These are phyloP conservation scores for Pantala flavescens DNA, from an alignment of 1,140 invertebrate species.

Conservation along the genomic window DNA sequence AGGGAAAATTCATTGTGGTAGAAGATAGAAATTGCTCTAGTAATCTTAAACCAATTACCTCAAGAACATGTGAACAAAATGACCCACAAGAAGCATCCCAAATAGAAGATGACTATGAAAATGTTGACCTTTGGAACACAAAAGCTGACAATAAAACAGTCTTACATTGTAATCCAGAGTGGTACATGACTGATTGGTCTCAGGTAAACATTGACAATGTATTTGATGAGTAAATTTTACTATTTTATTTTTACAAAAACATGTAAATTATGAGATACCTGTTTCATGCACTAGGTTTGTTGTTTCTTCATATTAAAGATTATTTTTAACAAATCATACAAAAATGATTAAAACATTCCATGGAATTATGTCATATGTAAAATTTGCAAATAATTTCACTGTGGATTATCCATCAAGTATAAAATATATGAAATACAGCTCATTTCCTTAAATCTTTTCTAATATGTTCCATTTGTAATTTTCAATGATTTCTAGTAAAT, in stretches of 20 bases:
- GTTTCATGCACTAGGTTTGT: no score
- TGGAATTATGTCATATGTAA: no score
- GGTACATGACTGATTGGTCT: slow-evolving; percentile 51
- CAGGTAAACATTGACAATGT: neutral
- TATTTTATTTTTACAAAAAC: neutral
- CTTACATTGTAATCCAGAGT: slow-evolving; percentile 43
- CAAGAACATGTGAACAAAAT: slow-evolving; percentile 34
- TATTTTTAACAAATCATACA: no score
- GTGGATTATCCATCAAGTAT: no score
- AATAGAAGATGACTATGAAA: neutral
- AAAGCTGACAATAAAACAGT: neutral
- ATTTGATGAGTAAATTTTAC: neutral
- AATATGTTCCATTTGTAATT: no score
- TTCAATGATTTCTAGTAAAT: no score
- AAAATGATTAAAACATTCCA: no score
- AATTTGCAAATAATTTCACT: no score
- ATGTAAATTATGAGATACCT: no score
- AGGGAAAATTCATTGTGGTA: slow-evolving; percentile 28
- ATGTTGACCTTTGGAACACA: neutral
- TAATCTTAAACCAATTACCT: slow-evolving; percentile 33
- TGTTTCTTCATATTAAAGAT: no score
- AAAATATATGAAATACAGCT: no score
- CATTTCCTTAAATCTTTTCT: no score
- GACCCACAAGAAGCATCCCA: neutral
- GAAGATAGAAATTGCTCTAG: slow-evolving; percentile 36